phyloP scores from a whole-genome alignment of 1,140 invertebrate genomes.

The Odontomachus brunneus region DNA sequence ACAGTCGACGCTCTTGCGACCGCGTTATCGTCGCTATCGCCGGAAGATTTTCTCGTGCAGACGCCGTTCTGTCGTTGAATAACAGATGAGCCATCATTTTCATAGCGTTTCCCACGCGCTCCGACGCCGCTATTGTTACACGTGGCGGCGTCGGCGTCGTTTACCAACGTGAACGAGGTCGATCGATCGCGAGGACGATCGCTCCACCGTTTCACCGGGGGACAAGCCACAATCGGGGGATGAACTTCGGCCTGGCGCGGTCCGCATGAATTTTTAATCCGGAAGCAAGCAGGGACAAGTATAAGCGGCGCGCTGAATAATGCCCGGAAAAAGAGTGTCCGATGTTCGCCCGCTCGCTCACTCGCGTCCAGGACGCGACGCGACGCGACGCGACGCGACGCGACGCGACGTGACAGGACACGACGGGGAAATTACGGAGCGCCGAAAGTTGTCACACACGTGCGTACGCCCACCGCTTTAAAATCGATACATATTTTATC shows the following conservation, averaged over 20 bases:
- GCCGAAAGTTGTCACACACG: constrained; percentile 67
- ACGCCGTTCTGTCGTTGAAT: background rate
- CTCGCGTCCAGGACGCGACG: background rate
- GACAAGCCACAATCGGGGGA: constrained; percentile 21
- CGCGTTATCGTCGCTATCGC: background rate
- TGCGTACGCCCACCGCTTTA: constrained; percentile 73
- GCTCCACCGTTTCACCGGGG: constrained; percentile 17
- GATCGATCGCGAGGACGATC: constrained; percentile 26
- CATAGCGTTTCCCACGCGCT: background rate
- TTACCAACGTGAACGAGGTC: constrained; percentile 10
- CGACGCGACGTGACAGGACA: background rate
- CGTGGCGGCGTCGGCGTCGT: background rate
- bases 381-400: background rate
- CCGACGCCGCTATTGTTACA: background rate
- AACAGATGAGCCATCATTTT: constrained; percentile 13
- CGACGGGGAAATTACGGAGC: constrained; percentile 73
- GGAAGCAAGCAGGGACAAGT: constrained; percentile 35
- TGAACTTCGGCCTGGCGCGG: constrained; percentile 37
- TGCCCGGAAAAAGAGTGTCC: background rate
- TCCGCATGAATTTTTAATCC: constrained; percentile 58
- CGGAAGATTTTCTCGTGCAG: background rate
- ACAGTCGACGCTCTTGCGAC: too few relatives aligned
- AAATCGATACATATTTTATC: constrained; percentile 79
- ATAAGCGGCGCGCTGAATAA: constrained; percentile 1
- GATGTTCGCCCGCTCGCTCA: background rate